Base-by-base conservation (phyloP, 2,797 vertebrate genomes). In the Mormyrus proboscirostris region DNA sequence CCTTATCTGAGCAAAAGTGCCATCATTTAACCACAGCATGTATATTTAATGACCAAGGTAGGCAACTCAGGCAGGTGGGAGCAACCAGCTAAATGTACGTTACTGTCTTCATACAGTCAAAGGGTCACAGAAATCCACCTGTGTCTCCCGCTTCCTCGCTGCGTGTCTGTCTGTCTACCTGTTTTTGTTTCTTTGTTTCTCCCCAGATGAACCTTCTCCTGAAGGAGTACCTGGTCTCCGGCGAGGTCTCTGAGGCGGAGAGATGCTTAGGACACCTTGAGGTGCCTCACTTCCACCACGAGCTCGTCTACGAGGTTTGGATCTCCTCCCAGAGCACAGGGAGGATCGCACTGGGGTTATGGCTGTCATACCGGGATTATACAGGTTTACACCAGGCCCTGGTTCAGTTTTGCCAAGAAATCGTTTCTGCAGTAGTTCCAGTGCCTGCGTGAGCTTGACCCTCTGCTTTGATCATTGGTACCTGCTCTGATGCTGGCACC, bases 211-310 rank as follows among this genome's bases (percentile, higher is more conserved):
- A 96, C 92, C 95, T 98, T 65, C 94, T 98, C 91, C 95, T 98
- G 53, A 97, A 97, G 19, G 97, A 98, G 92, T 98, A 96, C 91
- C 93, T 97, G 93, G 92, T 95, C 3, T 97, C 97, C 0, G 97
- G 96, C 73, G 97, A 97, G 0, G 94, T 97, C 62, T 55, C 92
- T 0, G 97, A 97, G 93, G 97, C 97, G 0, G 97, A 97, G 88
- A 96, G 79, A 88, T 97, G 97, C 88, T 95, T 97, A 90, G 93
- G 95, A 51, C 96, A 97, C 86, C 94, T 98, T 9, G 97, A 98
- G 91, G 97, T 98, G n/a, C 97, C 97, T 9, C 97, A 98, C 93
- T 98, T 97, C 92, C 96, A 98, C 93, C 97, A 98, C 8, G 97
- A 98, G 93, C 95, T 98, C 16, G 96, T 97, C 88, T 98, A 97